Conservation (phyloP, 2,888 invertebrate species). For the Sclerodermus sp. region DNA sequence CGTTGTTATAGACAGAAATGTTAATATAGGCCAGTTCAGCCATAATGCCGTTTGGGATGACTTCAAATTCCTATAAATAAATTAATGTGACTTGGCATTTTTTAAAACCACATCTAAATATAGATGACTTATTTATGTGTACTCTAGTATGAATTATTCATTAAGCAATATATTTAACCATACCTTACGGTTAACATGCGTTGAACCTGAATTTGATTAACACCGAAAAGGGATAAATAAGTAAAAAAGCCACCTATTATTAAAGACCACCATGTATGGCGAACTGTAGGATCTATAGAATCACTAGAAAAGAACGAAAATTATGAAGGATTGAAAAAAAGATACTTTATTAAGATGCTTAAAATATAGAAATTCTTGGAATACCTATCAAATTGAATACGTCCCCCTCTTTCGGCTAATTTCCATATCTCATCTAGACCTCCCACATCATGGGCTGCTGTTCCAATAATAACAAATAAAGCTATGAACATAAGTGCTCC, state of each 20-base stretch:
- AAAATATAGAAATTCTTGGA: slow-evolving; percentile 4
- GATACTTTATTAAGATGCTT: not conserved
- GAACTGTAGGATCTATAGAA: slow-evolving; percentile 75
- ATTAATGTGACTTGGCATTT: not conserved
- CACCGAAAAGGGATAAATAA: slow-evolving; percentile 80
- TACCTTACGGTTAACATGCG: slow-evolving; percentile 69
- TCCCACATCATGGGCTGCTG: slow-evolving; percentile 70
- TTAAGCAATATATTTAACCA: slow-evolving; percentile 1
- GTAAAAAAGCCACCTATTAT: slow-evolving; percentile 80
- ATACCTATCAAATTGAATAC: slow-evolving; percentile 73
- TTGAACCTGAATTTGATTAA: slow-evolving; percentile 85
- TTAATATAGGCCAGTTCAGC: slow-evolving; percentile 80
- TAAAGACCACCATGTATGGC: slow-evolving; percentile 83
- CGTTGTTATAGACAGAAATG: slow-evolving; percentile 72
- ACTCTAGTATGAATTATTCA: not conserved
- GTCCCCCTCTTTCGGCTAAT: slow-evolving; percentile 69
- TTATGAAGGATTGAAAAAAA: too few species aligned
- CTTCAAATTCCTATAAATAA: slow-evolving; percentile 61
- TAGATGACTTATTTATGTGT: not conserved
- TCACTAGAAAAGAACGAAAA: slow-evolving; percentile 61
- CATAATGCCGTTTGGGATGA: slow-evolving; percentile 75
- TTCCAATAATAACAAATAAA: slow-evolving; percentile 76
- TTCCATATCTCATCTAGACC: slow-evolving; percentile 73
- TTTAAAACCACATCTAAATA: not conserved
- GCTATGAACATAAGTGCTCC: slow-evolving; percentile 84